These are phyloP conservation scores for Sminthopsis crassicaudata DNA, from an alignment of 2,113 vertebrate species.

Conservation along the genomic window DNA sequence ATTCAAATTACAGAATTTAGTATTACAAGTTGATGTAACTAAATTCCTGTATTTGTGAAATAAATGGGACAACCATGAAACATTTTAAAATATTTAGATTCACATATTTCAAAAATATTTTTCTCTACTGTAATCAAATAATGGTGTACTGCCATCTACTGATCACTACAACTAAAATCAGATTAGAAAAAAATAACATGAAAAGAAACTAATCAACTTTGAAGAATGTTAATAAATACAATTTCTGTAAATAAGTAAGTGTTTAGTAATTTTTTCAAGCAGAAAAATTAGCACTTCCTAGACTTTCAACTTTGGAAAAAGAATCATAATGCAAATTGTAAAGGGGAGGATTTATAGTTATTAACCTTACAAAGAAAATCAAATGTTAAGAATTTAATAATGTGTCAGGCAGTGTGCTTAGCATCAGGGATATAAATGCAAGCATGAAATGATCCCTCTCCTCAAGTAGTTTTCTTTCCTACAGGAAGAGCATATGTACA, in stretches of 20 bases:
- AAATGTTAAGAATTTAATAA: too few species aligned
- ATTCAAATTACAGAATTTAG: constrained; percentile 10
- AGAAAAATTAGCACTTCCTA: background rate
- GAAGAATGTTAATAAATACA: background rate
- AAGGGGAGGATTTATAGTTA: background rate
- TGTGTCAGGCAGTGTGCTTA: too few species aligned
- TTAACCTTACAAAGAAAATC: background rate
- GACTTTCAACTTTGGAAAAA: background rate
- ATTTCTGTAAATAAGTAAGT: background rate
- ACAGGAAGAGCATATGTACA: too few species aligned
- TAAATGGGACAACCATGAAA: background rate
- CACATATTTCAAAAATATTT: background rate
- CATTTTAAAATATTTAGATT: background rate
- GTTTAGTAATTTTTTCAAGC: constrained; percentile 41
- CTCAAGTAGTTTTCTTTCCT: too few species aligned
- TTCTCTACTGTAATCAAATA: background rate
- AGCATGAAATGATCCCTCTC: too few species aligned
- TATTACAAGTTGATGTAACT: constrained; percentile 39
- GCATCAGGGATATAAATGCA: too few species aligned
- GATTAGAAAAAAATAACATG: background rate
- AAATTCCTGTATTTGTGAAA: constrained; percentile 16
- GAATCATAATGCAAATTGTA: background rate
- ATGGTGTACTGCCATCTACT: constrained; percentile 68
- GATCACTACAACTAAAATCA: constrained; percentile 11
- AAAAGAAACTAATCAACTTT: background rate